Conservation (phyloP, 2,888 invertebrate species). For the Iphiclides podalirius region DNA sequence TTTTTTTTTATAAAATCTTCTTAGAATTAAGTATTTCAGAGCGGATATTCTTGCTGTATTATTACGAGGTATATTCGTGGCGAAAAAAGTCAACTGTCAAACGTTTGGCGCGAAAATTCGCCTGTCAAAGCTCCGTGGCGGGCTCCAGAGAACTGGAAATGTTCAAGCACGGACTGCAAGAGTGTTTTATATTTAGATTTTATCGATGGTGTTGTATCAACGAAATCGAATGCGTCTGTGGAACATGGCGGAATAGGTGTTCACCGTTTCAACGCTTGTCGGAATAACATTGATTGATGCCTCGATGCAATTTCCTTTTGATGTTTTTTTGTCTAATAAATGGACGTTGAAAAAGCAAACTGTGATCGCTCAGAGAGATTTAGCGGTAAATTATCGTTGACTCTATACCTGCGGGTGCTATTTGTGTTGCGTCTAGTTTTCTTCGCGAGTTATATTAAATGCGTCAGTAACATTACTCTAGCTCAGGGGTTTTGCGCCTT, state of each 20-base stretch:
- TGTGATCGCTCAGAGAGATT: background rate
- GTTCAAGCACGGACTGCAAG: conserved; percentile 14
- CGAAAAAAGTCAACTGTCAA: background rate
- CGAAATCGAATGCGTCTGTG: conserved; percentile 11
- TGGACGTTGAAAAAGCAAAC: conserved; percentile 1
- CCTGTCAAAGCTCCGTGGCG: conserved; percentile 16
- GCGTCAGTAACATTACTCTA: too few species aligned
- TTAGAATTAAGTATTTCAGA: too few species aligned
- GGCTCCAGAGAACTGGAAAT: conserved; percentile 21
- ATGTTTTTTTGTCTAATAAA: conserved; percentile 12
- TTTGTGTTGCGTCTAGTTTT: background rate
- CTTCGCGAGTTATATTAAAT: too few species aligned
- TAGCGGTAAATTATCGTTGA: background rate
- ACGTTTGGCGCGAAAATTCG: conserved; percentile 7
- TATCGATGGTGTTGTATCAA: conserved; percentile 16
- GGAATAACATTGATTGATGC: conserved; percentile 11
- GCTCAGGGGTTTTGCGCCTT: too few species aligned
- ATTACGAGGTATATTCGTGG: background rate
- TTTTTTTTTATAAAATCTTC: too few species aligned
- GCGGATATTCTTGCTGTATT: too few species aligned
- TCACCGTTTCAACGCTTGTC: conserved; percentile 38
- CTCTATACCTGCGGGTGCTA: background rate
- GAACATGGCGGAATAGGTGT: conserved; percentile 6
- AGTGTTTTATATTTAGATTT: conserved; percentile 19
- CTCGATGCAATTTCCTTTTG: conserved; percentile 5